Evolutionary conservation across 2,797 vertebrate species (phyloP).

Genomic region (Sebastes hubbsi): DNA sequence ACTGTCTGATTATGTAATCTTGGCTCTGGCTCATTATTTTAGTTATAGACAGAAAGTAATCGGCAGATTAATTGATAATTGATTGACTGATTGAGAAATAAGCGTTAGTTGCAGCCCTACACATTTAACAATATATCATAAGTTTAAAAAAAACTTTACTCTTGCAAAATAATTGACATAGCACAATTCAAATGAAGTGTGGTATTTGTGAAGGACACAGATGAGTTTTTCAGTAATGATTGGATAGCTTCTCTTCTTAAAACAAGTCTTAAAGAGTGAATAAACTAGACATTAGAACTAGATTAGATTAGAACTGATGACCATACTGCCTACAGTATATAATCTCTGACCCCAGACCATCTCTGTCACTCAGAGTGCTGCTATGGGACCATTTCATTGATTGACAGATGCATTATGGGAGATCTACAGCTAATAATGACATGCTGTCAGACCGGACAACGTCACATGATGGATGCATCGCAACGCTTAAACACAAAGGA

Average conservation of each 20-base stretch:
- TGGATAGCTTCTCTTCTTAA: too few relatives aligned
- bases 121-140: background rate
- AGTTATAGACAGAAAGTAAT: background rate
- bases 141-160: background rate
- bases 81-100: background rate
- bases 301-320: background rate
- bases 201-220: background rate
- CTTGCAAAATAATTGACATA: background rate
- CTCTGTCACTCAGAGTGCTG: constrained; percentile 3
- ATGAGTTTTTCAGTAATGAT: background rate
- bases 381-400: constrained; percentile 16
- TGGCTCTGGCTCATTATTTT: background rate
- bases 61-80: background rate
- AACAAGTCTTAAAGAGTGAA: too few relatives aligned
- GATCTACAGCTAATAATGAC: constrained; percentile 33
- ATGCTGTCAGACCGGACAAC: constrained; percentile 1
- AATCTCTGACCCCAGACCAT: constrained; percentile 2
- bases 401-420: constrained; percentile 55
- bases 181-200: background rate
- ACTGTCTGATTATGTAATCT: background rate
- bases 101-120: background rate
- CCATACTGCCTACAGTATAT: too few relatives aligned
- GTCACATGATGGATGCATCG: background rate
- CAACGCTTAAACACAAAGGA: background rate
- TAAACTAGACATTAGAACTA: background rate